These are phyloP conservation scores for Argyresthia albistria DNA, from an alignment of 2,888 invertebrate genomes.

Conservation along the genomic window DNA sequence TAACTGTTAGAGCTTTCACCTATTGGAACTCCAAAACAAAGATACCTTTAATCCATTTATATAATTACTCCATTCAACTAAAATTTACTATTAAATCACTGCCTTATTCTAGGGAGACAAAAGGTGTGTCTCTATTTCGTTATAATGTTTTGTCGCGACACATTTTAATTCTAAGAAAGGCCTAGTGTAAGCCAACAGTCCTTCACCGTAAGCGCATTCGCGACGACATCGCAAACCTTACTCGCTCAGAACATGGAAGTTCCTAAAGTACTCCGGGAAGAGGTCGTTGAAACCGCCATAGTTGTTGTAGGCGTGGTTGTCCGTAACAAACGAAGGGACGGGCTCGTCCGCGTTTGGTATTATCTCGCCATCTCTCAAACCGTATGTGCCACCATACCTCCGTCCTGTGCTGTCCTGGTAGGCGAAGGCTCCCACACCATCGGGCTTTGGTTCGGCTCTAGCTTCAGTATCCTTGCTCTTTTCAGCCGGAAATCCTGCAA, in stretches of 20 bases:
- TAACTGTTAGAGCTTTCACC: too few species aligned
- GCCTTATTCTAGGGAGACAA: neutral
- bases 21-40: too few species aligned
- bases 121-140: neutral
- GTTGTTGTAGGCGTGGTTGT: neutral
- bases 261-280: conserved; percentile 47
- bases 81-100: too few species aligned
- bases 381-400: conserved; percentile 58
- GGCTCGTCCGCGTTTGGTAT: conserved; percentile 10
- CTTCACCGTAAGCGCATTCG: conserved; percentile 42
- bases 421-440: conserved; percentile 37
- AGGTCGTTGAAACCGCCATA: conserved; percentile 27
- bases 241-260: conserved; percentile 47
- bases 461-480: neutral
- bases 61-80: too few species aligned
- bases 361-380: conserved; percentile 31
- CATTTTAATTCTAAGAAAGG: conserved; percentile 7
- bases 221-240: conserved; percentile 30
- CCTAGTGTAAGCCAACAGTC: conserved; percentile 14
- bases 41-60: too few species aligned
- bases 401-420: conserved; percentile 50
- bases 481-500: neutral
- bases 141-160: too few species aligned
- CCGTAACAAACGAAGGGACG: conserved; percentile 3
- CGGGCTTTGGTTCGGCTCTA: too few species aligned